Base-by-base conservation (phyloP, 2,888 invertebrate genomes). In the Aphodius granarius region DNA sequence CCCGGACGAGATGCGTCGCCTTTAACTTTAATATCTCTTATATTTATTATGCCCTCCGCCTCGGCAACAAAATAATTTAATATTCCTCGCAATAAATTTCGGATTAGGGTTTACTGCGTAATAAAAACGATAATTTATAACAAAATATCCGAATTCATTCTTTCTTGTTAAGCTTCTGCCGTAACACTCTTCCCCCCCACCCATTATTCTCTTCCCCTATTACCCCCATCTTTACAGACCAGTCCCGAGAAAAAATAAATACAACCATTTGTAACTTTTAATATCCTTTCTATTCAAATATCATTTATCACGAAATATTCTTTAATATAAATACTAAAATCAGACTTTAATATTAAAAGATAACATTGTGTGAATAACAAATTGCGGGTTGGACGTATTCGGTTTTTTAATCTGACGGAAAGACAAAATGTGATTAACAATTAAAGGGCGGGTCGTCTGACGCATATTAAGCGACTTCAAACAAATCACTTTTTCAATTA, bases 121-220 rank as follows among this genome's bases (percentile, higher is more conserved):
- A 85, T 87, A 86, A 87, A 87, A 86, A 86, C 85, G 85, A 86
- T 86, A 86, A 86, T 87, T 87, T 87, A 86, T 86, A 86, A 86
- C 87, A 86, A 86, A 86, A 86, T 86, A 85, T 85, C 85, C 85
- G 85, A 86, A 85, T 85, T 85, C 81, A 78, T 81, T 79, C 79
- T 79, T 79, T 79, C 78, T 78, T 75, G 76, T 79, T 78, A 78
- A 75, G 77, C 78, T 76, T 66, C 75, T 74, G 74, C 70, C 66
- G 73, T 70, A 72, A 79, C 79, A 76, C 68, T 20, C 68, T 20
- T 68, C 20, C 22, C 68, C n/a, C 68, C 68, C 68, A 19, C 68
- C 20, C 68, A n/a, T n/a, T n/a, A n/a, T 68, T 20, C 75, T 79
- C 78, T 79, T 77, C 77, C 77, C 76, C 78, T 73, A 80, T 78